Evolutionary conservation across 2,797 vertebrate genomes (phyloP), one percentile per base, ranked within the genome.

Genomic region (Philypnodon macrostomus): DNA sequence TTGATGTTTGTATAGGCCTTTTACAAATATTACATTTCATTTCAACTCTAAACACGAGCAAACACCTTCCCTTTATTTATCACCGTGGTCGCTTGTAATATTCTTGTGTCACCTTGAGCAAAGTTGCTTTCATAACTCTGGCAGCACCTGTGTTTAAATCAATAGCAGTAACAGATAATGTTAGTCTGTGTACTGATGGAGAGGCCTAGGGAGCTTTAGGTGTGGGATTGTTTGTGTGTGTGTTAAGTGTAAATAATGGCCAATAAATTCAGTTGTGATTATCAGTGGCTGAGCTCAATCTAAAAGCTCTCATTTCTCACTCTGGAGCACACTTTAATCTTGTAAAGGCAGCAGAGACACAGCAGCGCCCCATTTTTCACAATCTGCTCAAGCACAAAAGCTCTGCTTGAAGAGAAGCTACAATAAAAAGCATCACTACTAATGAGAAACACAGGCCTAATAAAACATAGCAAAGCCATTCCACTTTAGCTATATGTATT

Each of bases 291-390:
- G 21, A 54, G 56, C 54, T 69, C 50, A 30, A 51, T 79, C 52
- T 5, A 8, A 30, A n/a, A 21, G 29, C 33, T 53, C 58, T 69
- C 70, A 80, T 86, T 87, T 44, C 40, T 85, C 70, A 71, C 72
- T 64, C 51, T 2, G n/a, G 74, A 62, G 38, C 18, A 17, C 61
- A 55, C 58, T 79, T 79, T 83, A 80, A 84, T 88, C 75, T 84
- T 79, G 58, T 78, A 71, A n/a, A 79, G 70, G 55, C 50, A 42
- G 59, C 2, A 8, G 33, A 41, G 50, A 46, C 34, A 26, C 39
- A 62, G 47, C 47, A 40, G 42, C 5, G n/a, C 24, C 27, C 19
- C 47, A 70, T 83, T 58, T 30, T 44, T 86, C 70, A 79, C 30
- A 18, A 29, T 41, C 40, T 27, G 33, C 35, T 7, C 33, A 15